Evolutionary conservation across 2,888 invertebrate genomes (phyloP).

Genomic region (Taphrorychus bicolor): DNA sequence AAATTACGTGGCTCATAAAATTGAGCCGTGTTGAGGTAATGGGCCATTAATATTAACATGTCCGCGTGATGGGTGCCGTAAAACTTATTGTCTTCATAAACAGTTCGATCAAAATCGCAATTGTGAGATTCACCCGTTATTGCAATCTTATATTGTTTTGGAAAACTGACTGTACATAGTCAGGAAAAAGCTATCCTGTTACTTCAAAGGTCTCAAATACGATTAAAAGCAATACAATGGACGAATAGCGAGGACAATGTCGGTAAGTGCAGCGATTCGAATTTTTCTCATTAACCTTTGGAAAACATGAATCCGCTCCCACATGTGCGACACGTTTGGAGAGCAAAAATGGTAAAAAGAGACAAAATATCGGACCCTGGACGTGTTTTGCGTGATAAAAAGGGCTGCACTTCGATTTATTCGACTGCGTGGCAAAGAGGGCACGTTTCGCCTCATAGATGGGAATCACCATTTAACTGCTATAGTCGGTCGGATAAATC

Average conservation of each 20-base stretch:
- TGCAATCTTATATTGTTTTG: too few species aligned
- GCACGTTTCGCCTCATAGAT: constrained; percentile 4
- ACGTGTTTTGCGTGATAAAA: constrained; percentile 18
- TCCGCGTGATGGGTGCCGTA: constrained; percentile 13
- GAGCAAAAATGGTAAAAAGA: constrained; percentile 15
- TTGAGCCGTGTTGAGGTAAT: not conserved
- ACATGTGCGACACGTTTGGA: constrained; percentile 29
- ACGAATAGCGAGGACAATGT: not conserved
- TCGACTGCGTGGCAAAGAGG: constrained; percentile 15
- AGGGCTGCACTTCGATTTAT: constrained; percentile 19
- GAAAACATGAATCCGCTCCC: constrained; percentile 10
- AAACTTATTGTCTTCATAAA: constrained; percentile 24
- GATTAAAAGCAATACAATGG: not conserved
- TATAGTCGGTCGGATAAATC: not conserved
- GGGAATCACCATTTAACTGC: constrained; percentile 5
- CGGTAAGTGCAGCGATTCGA: not conserved
- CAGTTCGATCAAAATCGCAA: constrained; percentile 6
- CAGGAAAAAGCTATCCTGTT: too few species aligned
- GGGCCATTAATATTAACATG: constrained; percentile 22
- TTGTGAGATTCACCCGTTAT: not conserved
- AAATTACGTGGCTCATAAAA: not conserved
- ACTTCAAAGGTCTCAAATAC: not conserved
- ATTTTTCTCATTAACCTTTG: constrained; percentile 8
- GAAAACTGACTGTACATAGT: too few species aligned
- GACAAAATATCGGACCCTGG: constrained; percentile 3